These are phyloP conservation scores for Panagrolaimus sp. DNA, from an alignment of 1,140 invertebrate genomes.

Conservation along the genomic window DNA sequence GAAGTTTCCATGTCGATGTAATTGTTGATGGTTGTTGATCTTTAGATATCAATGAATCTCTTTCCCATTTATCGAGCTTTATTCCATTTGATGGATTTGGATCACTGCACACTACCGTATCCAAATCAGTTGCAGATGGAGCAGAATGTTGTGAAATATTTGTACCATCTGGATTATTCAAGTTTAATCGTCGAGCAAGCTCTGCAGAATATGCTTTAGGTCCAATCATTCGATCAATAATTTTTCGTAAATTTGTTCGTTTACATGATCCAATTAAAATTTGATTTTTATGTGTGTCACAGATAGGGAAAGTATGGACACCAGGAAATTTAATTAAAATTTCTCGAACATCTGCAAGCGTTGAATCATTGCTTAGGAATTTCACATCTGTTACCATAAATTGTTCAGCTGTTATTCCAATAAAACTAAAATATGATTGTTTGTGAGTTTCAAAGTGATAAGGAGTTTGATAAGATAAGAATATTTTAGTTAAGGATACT, in stretches of 20 bases:
- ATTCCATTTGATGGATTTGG: background rate
- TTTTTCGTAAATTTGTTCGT: background rate
- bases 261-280: background rate
- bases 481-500: background rate
- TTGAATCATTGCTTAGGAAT: conserved; percentile 1
- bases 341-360: conserved; percentile 1
- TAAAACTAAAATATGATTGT: background rate
- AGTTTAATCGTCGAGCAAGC: background rate
- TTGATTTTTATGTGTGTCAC: background rate
- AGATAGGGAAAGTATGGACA: conserved; percentile 5
- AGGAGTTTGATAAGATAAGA: background rate
- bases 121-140: background rate
- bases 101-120: background rate
- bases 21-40: background rate
- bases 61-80: background rate
- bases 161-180: background rate
- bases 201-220: conserved; percentile 3
- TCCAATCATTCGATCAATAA: background rate
- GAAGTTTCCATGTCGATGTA: background rate
- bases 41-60: background rate
- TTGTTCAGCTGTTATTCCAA: background rate
- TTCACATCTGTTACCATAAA: conserved; percentile 10
- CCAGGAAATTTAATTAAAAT: conserved; percentile 14
- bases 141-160: background rate
- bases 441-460: no score